Percentiles rank a stretch among this genome's conserved stretches.
Evolutionary conservation across 2,888 invertebrate genomes (phyloP).

Genomic region (Drosophila phalerata): DNA sequence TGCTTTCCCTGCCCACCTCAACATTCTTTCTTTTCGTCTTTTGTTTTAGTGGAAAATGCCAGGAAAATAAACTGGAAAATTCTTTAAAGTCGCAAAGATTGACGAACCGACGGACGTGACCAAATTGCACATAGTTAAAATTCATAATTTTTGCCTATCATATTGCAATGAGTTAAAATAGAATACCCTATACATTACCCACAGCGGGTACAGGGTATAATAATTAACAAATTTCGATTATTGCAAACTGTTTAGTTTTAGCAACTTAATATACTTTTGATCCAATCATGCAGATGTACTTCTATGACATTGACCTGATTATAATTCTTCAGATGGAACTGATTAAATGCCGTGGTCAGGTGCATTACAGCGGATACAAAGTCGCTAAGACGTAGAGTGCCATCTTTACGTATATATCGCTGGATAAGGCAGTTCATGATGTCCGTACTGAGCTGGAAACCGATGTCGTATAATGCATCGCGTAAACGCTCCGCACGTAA

Average conservation of each 20-base stretch:
- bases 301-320: slow-evolving; percentile 93
- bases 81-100: background rate
- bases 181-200: background rate
- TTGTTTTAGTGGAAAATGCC: background rate
- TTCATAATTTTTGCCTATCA: background rate
- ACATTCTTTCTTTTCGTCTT: background rate
- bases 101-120: background rate
- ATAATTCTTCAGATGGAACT: slow-evolving; percentile 91
- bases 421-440: slow-evolving; percentile 93
- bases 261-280: slow-evolving; percentile 84
- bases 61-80: background rate
- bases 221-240: slow-evolving; percentile 32
- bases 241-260: slow-evolving; percentile 38
- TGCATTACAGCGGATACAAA: slow-evolving; percentile 96
- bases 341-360: slow-evolving; percentile 95
- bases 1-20: background rate
- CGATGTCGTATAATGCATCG: slow-evolving; percentile 94
- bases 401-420: slow-evolving; percentile 96
- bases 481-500: slow-evolving; percentile 93
- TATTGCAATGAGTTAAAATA: background rate
- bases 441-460: slow-evolving; percentile 94
- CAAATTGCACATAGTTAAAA: background rate
- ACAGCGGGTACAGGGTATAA: slow-evolving; percentile 6
- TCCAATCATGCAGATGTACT: slow-evolving; percentile 90
- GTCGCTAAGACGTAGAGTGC: slow-evolving; percentile 95